These are phyloP conservation scores for Cynocephalus volans DNA, from an alignment of 2,113 vertebrate genomes.

Conservation along the genomic window DNA sequence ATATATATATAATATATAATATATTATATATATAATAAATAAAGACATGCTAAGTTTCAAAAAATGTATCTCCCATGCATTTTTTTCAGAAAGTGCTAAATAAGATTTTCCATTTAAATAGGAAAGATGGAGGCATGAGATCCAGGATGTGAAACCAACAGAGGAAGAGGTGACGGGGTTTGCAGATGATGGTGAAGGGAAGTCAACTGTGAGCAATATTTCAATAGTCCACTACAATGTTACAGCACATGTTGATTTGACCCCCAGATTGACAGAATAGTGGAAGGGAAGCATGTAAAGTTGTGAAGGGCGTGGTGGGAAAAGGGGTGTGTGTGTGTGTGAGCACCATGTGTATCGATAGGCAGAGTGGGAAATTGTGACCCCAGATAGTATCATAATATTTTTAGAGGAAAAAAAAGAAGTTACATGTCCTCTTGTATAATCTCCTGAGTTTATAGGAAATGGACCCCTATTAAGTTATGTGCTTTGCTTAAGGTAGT, in stretches of 20 bases:
- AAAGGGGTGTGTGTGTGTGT: not conserved
- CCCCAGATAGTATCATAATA: not conserved
- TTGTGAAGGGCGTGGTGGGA: too few species aligned
- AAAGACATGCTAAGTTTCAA: not conserved
- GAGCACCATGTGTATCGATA: not conserved
- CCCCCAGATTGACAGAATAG: not conserved
- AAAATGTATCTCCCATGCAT: not conserved
- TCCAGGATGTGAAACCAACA: not conserved
- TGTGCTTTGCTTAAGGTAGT: not conserved
- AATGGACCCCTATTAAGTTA: not conserved
- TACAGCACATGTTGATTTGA: not conserved
- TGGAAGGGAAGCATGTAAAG: not conserved
- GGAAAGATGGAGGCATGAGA: not conserved
- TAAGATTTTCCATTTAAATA: not conserved
- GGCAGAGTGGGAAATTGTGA: not conserved
- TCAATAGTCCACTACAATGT: not conserved
- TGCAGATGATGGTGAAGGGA: not conserved
- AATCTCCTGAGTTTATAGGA: not conserved
- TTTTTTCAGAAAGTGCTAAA: not conserved
- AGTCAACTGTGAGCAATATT: not conserved
- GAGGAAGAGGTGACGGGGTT: not conserved
- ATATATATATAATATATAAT: too few species aligned
- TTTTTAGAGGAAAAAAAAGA: not conserved
- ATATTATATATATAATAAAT: constrained; percentile 5
- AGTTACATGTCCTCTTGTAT: not conserved